These are phyloP conservation scores for Odontocolon sp. DNA, from an alignment of 2,888 invertebrate species.

Conservation along the genomic window DNA sequence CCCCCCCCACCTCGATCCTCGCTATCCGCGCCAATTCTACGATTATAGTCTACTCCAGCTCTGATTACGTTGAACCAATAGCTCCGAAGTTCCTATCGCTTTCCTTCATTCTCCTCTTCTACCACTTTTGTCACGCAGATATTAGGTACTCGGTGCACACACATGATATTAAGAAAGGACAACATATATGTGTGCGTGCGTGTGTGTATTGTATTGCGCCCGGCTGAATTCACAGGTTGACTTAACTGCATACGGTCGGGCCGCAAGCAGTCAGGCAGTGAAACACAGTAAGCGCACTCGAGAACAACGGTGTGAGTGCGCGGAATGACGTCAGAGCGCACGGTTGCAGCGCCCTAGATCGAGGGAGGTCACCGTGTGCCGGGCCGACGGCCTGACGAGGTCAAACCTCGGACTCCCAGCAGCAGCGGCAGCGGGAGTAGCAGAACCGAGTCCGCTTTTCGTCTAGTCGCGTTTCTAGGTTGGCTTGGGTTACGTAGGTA, in stretches of 20 bases:
- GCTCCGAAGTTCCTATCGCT: not conserved
- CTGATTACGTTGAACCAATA: not conserved
- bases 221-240: slow-evolving; percentile 73
- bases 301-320: slow-evolving; percentile 66
- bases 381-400: slow-evolving; percentile 81
- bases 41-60: slow-evolving; percentile 11
- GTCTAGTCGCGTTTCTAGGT: slow-evolving; percentile 77
- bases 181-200: slow-evolving; percentile 1
- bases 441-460: slow-evolving; percentile 70
- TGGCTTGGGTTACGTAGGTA: slow-evolving; percentile 70
- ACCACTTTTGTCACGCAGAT: not conserved
- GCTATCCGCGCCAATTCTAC: not conserved
- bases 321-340: slow-evolving; percentile 79
- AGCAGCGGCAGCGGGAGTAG: slow-evolving; percentile 58
- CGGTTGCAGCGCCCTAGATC: slow-evolving; percentile 81
- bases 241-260: slow-evolving; percentile 61
- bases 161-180: slow-evolving; percentile 12
- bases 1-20: not conserved
- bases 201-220: too few relatives aligned
- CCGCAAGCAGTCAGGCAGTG: slow-evolving; percentile 20
- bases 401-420: slow-evolving; percentile 77
- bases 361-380: slow-evolving; percentile 80
- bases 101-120: not conserved
- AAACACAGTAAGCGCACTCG: slow-evolving; percentile 53
- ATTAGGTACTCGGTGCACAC: not conserved